A percentile compares a stretch with the other conserved stretches of the same genome.
Conservation (phyloP, 2,888 invertebrate species). For the Acanthosoma haemorrhoidale region DNA sequence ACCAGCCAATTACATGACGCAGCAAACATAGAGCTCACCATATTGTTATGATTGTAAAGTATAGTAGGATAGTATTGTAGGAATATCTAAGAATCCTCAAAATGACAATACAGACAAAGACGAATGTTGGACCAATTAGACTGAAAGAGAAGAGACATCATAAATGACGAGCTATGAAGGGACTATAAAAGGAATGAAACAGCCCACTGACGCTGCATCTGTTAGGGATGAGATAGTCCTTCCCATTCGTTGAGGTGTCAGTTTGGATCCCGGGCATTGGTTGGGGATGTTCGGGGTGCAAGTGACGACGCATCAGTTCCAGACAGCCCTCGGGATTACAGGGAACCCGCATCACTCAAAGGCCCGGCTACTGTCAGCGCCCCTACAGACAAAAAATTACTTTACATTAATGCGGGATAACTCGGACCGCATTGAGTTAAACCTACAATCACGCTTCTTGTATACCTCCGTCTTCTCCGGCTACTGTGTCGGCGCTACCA, state of each 20-base stretch:
- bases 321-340: not conserved
- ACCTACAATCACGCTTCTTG: too few relatives aligned
- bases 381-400: not conserved
- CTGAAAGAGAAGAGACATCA: too few relatives aligned
- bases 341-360: not conserved
- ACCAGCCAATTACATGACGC: too few relatives aligned
- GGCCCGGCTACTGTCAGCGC: not conserved
- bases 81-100: too few relatives aligned
- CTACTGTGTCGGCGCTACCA: too few relatives aligned
- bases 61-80: too few relatives aligned
- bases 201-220: not conserved
- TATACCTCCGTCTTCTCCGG: too few relatives aligned
- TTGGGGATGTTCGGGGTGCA: not conserved
- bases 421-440: too few relatives aligned
- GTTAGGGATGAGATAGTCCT: slow-evolving; percentile 1
- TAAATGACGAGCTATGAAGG: not conserved
- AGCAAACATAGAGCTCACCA: too few relatives aligned
- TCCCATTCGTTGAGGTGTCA: slow-evolving; percentile 8
- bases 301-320: slow-evolving; percentile 12
- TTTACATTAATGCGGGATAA: not conserved
- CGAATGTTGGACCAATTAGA: too few relatives aligned
- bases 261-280: not conserved
- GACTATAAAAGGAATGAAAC: not conserved
- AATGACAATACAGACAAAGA: too few relatives aligned
- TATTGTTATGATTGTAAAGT: too few relatives aligned